Conservation (phyloP, 2,888 invertebrate genomes). For the Palloptera scutellata region DNA sequence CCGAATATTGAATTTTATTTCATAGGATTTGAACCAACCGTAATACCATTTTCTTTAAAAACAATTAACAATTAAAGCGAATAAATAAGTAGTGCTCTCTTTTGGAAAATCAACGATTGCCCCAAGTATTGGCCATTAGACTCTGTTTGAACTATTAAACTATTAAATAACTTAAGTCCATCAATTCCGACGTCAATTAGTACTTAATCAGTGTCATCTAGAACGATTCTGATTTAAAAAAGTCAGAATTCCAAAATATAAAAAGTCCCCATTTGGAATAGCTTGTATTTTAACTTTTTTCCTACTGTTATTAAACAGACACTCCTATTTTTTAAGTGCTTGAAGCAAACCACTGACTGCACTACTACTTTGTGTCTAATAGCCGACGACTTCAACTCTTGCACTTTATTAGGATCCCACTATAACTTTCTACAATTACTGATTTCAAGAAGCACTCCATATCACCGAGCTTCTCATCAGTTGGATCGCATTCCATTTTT, state of each 20-base stretch:
- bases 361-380: slow-evolving; percentile 27
- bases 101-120: slow-evolving; percentile 23
- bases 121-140: slow-evolving; percentile 28
- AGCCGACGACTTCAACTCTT: slow-evolving; percentile 23
- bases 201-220: too few species aligned
- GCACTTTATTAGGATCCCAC: too few species aligned
- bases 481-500: too few species aligned
- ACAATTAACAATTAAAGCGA: too few species aligned
- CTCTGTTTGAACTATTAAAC: slow-evolving; percentile 27
- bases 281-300: slow-evolving; percentile 22
- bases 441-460: too few species aligned
- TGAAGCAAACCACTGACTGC: slow-evolving; percentile 19
- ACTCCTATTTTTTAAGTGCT: slow-evolving; percentile 25
- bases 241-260: slow-evolving; percentile 30
- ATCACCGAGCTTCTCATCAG: too few species aligned
- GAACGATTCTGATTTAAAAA: slow-evolving; percentile 21
- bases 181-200: too few species aligned
- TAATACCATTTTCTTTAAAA: slow-evolving; percentile 24
- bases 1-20: slow-evolving; percentile 24
- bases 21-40: slow-evolving; percentile 21
- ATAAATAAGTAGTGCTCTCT: slow-evolving; percentile 17
- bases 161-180: slow-evolving; percentile 21
- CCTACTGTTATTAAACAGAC: slow-evolving; percentile 25
- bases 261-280: slow-evolving; percentile 30
- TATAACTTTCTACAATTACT: too few species aligned